These are phyloP conservation scores for Geopemphigus sp. DNA, from an alignment of 1,140 invertebrate genomes.

Conservation along the genomic window DNA sequence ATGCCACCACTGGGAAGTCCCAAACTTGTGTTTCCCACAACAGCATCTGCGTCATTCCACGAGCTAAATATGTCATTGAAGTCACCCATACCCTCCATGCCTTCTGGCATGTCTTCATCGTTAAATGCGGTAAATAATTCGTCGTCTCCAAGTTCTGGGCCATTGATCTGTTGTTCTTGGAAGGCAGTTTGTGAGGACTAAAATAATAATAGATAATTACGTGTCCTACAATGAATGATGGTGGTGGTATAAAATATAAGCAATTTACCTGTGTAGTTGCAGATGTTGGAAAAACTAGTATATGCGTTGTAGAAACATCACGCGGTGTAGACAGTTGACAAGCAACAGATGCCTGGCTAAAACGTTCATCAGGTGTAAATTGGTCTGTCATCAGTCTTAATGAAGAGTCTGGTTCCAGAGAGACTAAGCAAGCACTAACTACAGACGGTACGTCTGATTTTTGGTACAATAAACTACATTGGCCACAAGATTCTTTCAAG, in stretches of 20 bases:
- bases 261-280: conserved; percentile 82
- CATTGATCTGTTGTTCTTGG: conserved; percentile 75
- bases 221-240: not conserved
- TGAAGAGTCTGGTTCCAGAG: conserved; percentile 90
- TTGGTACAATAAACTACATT: conserved; percentile 80
- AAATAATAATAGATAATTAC: conserved; percentile 51
- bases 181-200: conserved; percentile 84
- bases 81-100: conserved; percentile 63
- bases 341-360: conserved; percentile 79
- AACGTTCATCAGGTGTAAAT: conserved; percentile 87
- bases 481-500: conserved; percentile 85
- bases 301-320: conserved; percentile 95
- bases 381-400: conserved; percentile 93
- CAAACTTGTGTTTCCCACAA: conserved; percentile 59
- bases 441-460: conserved; percentile 77
- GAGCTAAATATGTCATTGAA: conserved; percentile 69
- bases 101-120: conserved; percentile 70
- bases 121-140: conserved; percentile 68
- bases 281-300: conserved; percentile 97
- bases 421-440: conserved; percentile 94
- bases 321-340: conserved; percentile 84
- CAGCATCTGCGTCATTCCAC: conserved; percentile 65
- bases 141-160: conserved; percentile 72
- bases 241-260: not conserved
- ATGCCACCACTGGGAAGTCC: conserved; percentile 33